Percentiles rank a stretch among this genome's conserved stretches.
These are phyloP conservation scores for Hafferia zeledoni DNA, from an alignment of 2,797 vertebrate genomes.

Conservation along the genomic window DNA sequence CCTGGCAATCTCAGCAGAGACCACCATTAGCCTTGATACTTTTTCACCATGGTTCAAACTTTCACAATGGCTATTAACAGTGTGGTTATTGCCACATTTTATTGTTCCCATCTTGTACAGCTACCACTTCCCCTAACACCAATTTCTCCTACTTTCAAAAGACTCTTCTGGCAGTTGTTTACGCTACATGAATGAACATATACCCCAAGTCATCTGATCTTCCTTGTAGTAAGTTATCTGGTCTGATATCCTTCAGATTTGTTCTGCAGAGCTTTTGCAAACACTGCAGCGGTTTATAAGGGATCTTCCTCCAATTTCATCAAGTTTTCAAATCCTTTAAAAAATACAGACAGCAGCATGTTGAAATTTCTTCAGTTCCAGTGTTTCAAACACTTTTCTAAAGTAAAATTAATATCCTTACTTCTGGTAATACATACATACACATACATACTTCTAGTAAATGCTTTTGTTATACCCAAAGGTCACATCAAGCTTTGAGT, in stretches of 20 bases:
- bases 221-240: not conserved
- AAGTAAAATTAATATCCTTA: not conserved
- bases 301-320: not conserved
- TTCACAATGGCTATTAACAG: not conserved
- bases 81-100: not conserved
- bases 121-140: not conserved
- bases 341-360: not conserved
- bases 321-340: not conserved
- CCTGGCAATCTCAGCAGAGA: not conserved
- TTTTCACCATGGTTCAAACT: not conserved
- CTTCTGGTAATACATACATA: not conserved
- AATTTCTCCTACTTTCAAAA: not conserved
- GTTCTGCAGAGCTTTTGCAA: not conserved
- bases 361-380: not conserved
- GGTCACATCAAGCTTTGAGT: not conserved
- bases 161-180: not conserved
- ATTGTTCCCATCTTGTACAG: not conserved
- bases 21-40: not conserved
- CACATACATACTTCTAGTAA: not conserved
- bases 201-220: not conserved
- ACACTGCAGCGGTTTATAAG: not conserved
- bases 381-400: not conserved
- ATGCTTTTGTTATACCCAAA: not conserved
- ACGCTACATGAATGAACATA: not conserved
- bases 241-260: not conserved